Conservation (phyloP, 1,140 invertebrate species). For the Apis dorsata region DNA sequence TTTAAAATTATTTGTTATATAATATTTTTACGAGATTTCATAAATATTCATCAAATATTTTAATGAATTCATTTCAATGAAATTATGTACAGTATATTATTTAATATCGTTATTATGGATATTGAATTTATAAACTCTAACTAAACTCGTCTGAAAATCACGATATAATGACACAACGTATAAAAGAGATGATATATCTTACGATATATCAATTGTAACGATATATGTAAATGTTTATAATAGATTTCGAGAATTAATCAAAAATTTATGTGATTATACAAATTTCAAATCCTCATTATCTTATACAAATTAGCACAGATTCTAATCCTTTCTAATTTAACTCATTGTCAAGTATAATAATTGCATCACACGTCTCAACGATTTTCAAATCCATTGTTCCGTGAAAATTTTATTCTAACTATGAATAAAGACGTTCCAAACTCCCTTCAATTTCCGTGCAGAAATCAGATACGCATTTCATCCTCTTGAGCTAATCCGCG, state of each 20-base stretch:
- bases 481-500: not conserved
- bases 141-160: not conserved
- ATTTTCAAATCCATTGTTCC: not conserved
- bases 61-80: too few relatives aligned
- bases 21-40: not conserved
- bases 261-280: conserved; percentile 23
- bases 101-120: not conserved
- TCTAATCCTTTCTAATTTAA: too few relatives aligned
- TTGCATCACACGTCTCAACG: too few relatives aligned
- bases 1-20: not conserved
- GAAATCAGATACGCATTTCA: not conserved
- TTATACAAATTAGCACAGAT: too few relatives aligned
- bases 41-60: not conserved
- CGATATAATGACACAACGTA: not conserved
- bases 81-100: not conserved
- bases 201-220: not conserved
- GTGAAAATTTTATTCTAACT: not conserved
- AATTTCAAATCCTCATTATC: not conserved
- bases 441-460: not conserved
- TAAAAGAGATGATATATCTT: not conserved
- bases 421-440: not conserved
- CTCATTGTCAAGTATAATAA: too few relatives aligned
- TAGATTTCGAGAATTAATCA: not conserved
- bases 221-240: too few relatives aligned
- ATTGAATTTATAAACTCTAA: not conserved